Percentiles rank a stretch among this genome's conserved stretches.
These are phyloP conservation scores for Clostera curtula DNA, from an alignment of 2,888 invertebrate genomes.

Conservation along the genomic window DNA sequence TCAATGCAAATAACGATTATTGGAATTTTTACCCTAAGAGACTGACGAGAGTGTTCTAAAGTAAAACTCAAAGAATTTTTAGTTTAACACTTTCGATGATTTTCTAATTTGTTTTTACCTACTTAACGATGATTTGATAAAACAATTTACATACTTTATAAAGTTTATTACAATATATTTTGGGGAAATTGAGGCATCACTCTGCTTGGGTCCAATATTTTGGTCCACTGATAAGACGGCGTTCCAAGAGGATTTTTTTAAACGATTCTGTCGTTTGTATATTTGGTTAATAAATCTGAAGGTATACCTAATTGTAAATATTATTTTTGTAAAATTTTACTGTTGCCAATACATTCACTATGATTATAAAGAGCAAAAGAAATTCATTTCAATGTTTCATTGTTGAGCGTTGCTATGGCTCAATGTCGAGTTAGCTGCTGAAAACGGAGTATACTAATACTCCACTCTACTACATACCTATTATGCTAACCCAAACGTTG, in stretches of 20 bases:
- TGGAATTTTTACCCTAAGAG: constrained; percentile 65
- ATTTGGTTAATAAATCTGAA: neutral
- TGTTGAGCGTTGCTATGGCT: too few relatives aligned
- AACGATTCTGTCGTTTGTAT: neutral
- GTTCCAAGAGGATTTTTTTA: too few relatives aligned
- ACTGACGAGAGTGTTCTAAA: constrained; percentile 71
- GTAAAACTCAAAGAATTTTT: constrained; percentile 36
- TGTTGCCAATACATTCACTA: too few relatives aligned
- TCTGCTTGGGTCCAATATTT: constrained; percentile 34
- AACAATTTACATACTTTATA: constrained; percentile 11
- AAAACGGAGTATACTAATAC: too few relatives aligned
- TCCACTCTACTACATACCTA: too few relatives aligned
- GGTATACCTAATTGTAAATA: neutral
- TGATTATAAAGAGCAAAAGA: neutral
- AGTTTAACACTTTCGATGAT: too few relatives aligned
- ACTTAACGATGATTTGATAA: constrained; percentile 14
- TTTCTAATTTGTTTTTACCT: too few relatives aligned
- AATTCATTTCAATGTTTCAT: neutral
- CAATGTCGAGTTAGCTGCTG: too few relatives aligned
- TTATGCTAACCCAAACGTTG: too few relatives aligned
- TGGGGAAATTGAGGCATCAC: constrained; percentile 17
- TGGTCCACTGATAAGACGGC: too few relatives aligned
- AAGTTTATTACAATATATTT: constrained; percentile 12
- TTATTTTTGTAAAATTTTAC: too few relatives aligned
- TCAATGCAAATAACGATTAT: constrained; percentile 30